Base-by-base conservation (phyloP, 2,113 vertebrate species). In the Heteronetta atricapilla region DNA sequence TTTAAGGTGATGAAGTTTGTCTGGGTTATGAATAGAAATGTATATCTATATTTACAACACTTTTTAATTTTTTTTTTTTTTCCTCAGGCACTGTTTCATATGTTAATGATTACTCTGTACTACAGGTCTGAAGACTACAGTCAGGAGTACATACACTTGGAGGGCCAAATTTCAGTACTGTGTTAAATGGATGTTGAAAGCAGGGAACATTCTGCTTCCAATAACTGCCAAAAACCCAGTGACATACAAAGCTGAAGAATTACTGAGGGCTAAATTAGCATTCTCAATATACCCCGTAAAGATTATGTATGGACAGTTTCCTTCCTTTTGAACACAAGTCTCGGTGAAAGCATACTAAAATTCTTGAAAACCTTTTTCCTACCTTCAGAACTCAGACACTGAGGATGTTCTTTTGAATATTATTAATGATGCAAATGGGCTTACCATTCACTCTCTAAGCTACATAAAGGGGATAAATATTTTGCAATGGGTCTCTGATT, bases 41-140 rank as follows among this genome's bases (percentile, higher is more conserved):
- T 0, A 1, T 36, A 31, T 46, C 21, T 0, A 0, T 60, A 40
- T 69, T 56, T 69, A 14, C 4, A 72, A 18, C 4, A 55, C 1
- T 22, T 7, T 1, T 72, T 69, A 2, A n/a, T 18, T 44, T 6
- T 3, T 4, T 56, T 66, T 82, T 33, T 67, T 29, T 42, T 63
- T 9, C 56, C 60, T 19, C 10, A n/a, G 25, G 18, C 19, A 60
- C 2, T 7, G 1, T 67, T 74, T 26, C 18, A 6, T 36, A 17
- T 42, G n/a, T n/a, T n/a, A 69, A n/a, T 23, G 9, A 26, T 11
- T 13, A 44, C 50, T 29, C 3, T 33, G 3, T 31, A 40, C 18
- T 48, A 59, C 31, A 62, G 59, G 11, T 44, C 11, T 33, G 18
- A 44, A 77, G 12, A 7, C 6, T 56, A 10, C 12, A 20, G 5